Percentiles rank a stretch among this genome's conserved stretches.
phyloP scores from a whole-genome alignment of 2,888 invertebrate genomes.

The Scaptomyza caliginosa region DNA sequence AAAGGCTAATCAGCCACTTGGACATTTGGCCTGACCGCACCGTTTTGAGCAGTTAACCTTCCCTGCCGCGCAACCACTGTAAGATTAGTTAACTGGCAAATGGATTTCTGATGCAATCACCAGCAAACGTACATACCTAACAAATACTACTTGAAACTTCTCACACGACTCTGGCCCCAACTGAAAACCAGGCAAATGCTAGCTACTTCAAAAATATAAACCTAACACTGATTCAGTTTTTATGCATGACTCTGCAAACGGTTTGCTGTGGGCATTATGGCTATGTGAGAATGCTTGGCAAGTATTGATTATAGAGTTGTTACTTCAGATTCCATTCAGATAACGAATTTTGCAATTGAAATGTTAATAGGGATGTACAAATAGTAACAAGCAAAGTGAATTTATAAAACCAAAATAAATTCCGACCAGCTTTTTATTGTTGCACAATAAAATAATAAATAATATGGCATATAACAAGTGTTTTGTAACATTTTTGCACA shows the following conservation, averaged over 20 bases:
- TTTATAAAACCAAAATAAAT: neutral
- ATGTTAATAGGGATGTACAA: neutral
- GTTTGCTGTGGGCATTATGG: neutral
- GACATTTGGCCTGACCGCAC: slow-evolving; percentile 56
- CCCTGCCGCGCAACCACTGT: neutral
- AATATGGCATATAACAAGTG: neutral
- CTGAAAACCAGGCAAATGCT: slow-evolving; percentile 47
- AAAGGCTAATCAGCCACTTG: slow-evolving; percentile 78
- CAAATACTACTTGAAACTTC: slow-evolving; percentile 51
- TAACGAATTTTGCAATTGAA: neutral
- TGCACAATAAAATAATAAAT: slow-evolving; percentile 1
- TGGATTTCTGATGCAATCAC: slow-evolving; percentile 59
- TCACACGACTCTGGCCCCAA: slow-evolving; percentile 25
- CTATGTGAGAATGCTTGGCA: slow-evolving; percentile 2
- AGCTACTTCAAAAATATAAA: slow-evolving; percentile 23
- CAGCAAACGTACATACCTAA: slow-evolving; percentile 21
- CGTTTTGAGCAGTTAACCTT: neutral
- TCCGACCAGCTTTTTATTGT: neutral
- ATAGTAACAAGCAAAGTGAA: neutral
- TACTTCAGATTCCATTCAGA: neutral
- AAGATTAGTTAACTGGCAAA: slow-evolving; percentile 23
- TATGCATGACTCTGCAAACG: slow-evolving; percentile 19
- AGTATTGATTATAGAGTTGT: neutral
- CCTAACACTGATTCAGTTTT: slow-evolving; percentile 53
- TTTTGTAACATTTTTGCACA: neutral